A percentile compares a stretch with the other conserved stretches of the same genome.
phyloP scores from a whole-genome alignment of 2,888 invertebrate species.

The Dugesia japonica region DNA sequence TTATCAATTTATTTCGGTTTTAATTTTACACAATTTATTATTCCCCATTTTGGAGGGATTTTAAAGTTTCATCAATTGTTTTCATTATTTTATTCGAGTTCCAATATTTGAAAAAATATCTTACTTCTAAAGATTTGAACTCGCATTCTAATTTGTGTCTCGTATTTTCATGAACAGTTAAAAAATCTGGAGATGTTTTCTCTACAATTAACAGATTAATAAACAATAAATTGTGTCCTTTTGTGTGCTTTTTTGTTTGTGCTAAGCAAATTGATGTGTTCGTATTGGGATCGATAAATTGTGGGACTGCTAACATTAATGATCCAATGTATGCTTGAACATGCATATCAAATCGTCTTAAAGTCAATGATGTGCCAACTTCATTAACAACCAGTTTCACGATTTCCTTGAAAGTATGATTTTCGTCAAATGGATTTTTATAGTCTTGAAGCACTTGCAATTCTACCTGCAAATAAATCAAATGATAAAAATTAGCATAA shows the following conservation, averaged over 20 bases:
- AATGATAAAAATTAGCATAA: no score
- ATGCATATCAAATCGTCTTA: neutral
- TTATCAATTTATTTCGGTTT: no score
- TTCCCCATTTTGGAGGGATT: neutral
- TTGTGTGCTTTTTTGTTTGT: slow-evolving; percentile 22
- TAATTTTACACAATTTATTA: no score
- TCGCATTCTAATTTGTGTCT: slow-evolving; percentile 59
- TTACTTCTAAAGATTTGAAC: slow-evolving; percentile 62
- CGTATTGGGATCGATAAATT: neutral
- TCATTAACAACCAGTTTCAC: neutral
- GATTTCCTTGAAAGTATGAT: neutral
- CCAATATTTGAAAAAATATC: no score
- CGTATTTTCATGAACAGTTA: slow-evolving; percentile 54
- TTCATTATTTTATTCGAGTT: no score
- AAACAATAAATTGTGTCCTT: slow-evolving; percentile 20
- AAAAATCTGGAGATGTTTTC: slow-evolving; percentile 48
- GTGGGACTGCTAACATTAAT: slow-evolving; percentile 20
- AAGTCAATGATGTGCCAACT: neutral
- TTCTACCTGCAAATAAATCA: neutral
- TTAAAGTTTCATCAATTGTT: neutral
- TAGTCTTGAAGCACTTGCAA: neutral
- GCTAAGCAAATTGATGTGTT: neutral
- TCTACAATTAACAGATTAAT: slow-evolving; percentile 26
- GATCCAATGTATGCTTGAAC: slow-evolving; percentile 27
- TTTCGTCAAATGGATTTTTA: neutral